Base-by-base conservation (phyloP, 2,888 invertebrate species). In the Conchocele bisecta region DNA sequence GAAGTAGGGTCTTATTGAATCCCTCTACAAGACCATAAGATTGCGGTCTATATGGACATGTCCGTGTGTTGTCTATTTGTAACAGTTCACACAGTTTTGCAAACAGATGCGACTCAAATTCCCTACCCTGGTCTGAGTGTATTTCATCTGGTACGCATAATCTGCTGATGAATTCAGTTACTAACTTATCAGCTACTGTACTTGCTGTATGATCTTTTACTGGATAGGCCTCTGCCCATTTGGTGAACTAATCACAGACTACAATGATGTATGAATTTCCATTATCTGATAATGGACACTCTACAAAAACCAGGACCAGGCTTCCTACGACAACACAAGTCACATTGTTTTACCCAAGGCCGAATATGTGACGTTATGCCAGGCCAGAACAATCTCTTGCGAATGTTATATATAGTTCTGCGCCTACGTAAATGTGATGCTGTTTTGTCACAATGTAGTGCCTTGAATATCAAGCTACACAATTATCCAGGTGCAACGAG, bases 21-120 rank as follows among this genome's bases (percentile, higher is more conserved):
- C n/a, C n/a, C n/a, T n/a, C 77, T 2, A 72, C 59, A 20, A 72
- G 28, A 9, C 75, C 75, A 31, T 72, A 63, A 11, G 59, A 64
- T 29, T 77, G 74, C 13, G 67, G 74, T 29, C 59, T 51, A 31
- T 71, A 78, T 7, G 75, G 66, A 6, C n/a, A n/a, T n/a, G n/a
- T n/a, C n/a, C n/a, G n/a, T n/a, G n/a, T n/a, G n/a, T n/a, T n/a
- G n/a, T n/a, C 35, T 17, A 64, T 75, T 20, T 61, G 60, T 39
- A 75, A 44, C 22, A 69, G 48, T 15, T 39, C 17, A 31, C 65
- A 69, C 5, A 69, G 26, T 13, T 37, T 33, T 39, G 42, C 22
- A 37, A 74, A 51, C 11, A 76, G 17, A 26, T 64, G n/a, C 9
- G 64, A 44, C 46, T 74, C 63, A 48, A 61, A 75, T 28, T 77